Base-by-base conservation (phyloP, 2,888 invertebrate genomes). In the Neocrepidodera transversa region DNA sequence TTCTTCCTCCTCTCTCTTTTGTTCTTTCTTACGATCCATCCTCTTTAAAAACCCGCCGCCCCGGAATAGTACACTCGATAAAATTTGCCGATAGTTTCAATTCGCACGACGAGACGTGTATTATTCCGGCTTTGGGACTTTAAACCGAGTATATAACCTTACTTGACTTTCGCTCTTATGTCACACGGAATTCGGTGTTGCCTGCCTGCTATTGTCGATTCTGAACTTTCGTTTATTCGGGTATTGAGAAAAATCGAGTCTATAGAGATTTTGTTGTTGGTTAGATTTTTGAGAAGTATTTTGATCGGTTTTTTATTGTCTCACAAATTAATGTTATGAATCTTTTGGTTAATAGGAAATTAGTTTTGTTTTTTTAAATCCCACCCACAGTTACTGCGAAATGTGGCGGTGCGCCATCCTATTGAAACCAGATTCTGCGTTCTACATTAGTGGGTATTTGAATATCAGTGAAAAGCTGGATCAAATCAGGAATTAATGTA, bases 31-130 rank as follows among this genome's bases (percentile, higher is more conserved):
- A 40, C 62, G 65, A 61, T 66, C 63, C 65, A 70, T 70, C 69
- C 63, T 63, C 69, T 68, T 70, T 70, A 70, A 69, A 65, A 61
- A 54, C 57, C 57, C 23, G 49, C 50, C 49, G 48, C 58, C 53
- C 35, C 43, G 43, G 14, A 32, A n/a, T 17, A 59, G 40, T 51
- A 56, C 53, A 63, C 63, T 63, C 63, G 54, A 65, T 63, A 63
- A 62, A 58, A 62, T 60, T 60, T 55, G 13, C 42, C 59, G 51
- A 63, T 54, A 60, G 56, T 64, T 62, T 60, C 62, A 62, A 64
- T 64, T 60, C 60, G 49, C 55, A 57, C 52, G 63, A 57, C 57
- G 60, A 63, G 60, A 55, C 55, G 48, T 53, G 50, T 58, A 53
- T 61, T 61, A 61, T 57, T 42, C 40, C 42, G 48, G 49, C 42